phyloP scores from a whole-genome alignment of 2,797 vertebrate genomes.

The Sebastes steindachneri region DNA sequence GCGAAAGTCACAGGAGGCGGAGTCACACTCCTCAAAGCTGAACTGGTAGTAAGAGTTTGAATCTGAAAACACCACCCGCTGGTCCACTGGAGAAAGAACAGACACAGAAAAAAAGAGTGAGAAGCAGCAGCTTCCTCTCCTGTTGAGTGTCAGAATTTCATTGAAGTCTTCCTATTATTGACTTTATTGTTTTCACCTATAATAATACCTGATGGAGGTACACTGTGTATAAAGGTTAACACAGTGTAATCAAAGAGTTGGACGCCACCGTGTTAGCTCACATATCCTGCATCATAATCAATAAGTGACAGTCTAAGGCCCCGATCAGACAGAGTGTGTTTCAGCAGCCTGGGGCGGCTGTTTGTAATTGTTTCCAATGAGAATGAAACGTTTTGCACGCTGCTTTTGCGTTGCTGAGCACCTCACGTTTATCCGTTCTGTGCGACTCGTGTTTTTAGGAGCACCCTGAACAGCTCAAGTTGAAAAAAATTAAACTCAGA shows the following conservation, averaged over 20 bases:
- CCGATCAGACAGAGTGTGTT: too few species aligned
- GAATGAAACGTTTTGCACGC: too few species aligned
- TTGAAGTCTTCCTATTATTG: background rate
- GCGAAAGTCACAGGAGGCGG: slow-evolving; percentile 92
- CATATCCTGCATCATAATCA: background rate
- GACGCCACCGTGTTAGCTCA: background rate
- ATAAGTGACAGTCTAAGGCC: background rate
- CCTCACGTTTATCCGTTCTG: too few species aligned
- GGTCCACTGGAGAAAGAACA: slow-evolving; percentile 86
- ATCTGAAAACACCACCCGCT: slow-evolving; percentile 93
- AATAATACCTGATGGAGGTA: background rate
- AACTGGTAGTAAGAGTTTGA: slow-evolving; percentile 96
- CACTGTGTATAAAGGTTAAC: background rate
- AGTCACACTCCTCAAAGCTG: slow-evolving; percentile 94
- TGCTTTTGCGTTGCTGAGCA: too few species aligned
- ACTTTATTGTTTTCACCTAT: background rate
- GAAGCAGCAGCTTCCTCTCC: background rate
- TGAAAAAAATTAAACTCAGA: too few species aligned
- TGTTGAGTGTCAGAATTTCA: background rate
- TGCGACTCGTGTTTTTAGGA: too few species aligned
- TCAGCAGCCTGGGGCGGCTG: too few species aligned
- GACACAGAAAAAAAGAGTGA: background rate
- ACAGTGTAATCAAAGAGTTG: background rate
- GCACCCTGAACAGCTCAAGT: too few species aligned
- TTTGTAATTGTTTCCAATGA: too few species aligned